phyloP scores from a whole-genome alignment of 2,113 vertebrate genomes.

The Brachyhypopomus occidentalis region DNA sequence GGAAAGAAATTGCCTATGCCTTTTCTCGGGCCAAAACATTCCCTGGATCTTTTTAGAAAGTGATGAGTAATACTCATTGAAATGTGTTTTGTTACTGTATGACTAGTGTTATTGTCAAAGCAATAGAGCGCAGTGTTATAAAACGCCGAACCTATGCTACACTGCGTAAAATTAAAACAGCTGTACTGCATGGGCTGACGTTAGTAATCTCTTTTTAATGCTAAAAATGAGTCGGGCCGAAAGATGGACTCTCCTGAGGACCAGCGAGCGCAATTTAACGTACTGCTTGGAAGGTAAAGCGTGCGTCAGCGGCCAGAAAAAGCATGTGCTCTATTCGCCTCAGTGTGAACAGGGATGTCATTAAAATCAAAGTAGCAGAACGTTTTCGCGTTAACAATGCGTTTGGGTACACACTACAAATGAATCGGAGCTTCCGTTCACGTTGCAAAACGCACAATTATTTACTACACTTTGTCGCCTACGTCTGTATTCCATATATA shows the following conservation, averaged over 20 bases:
- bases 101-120: not conserved
- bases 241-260: not conserved
- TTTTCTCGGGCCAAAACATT: not conserved
- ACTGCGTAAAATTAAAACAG: constrained; percentile 36
- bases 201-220: not conserved
- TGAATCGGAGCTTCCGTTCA: not conserved
- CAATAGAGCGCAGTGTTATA: not conserved
- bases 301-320: not conserved
- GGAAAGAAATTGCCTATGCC: not conserved
- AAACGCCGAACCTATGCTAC: constrained; percentile 19
- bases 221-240: not conserved
- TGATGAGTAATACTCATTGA: constrained; percentile 33
- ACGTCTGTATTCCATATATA: not conserved
- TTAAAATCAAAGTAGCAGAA: too few relatives aligned
- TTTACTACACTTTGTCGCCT: not conserved
- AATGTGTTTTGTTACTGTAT: constrained; percentile 22
- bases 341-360: constrained; percentile 1
- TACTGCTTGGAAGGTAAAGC: constrained; percentile 37
- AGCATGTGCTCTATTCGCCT: not conserved
- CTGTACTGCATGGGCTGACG: not conserved
- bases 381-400: too few relatives aligned
- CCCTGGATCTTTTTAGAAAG: not conserved
- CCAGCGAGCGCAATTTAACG: not conserved
- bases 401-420: not conserved
- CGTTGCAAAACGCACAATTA: not conserved